Base-by-base conservation (phyloP, 2,113 vertebrate species). In the Ailurus styani region DNA sequence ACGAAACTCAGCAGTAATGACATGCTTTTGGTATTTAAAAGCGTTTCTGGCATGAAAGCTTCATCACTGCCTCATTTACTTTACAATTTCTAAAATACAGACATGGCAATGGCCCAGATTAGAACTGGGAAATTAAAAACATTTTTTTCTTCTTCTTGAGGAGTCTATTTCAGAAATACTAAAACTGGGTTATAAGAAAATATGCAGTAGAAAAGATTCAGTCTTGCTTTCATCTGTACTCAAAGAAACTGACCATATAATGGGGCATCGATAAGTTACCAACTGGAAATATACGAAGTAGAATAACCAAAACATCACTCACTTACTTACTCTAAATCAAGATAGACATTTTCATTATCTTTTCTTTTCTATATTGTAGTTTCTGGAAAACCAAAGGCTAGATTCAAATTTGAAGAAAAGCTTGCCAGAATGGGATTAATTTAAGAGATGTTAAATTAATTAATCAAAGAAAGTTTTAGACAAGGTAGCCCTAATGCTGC, bases 11-110 rank as follows among this genome's bases (percentile, higher is more conserved):
- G 54, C 18, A 82, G 85, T 78, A 96, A 86, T 91, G 57, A 93
- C 64, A 78, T 17, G 42, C 40, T 60, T 90, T 91, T 77, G 85
- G 93, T 96, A 95, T 93, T 88, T 93, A 91, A 95, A 97, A 87
- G 40, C 55, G 13, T 94, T 64, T 93, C 88, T 95, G 72, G 45
- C 84, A 90, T 83, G 79, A 95, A 92, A 95, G 18, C 47, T 94
- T 83, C 50, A 95, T 92, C 55, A 73, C 5, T 64, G 70, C 77
- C 93, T 96, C 84, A 70, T 95, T 96, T 84, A 79, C 27, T 89
- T 91, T 83, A 89, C 52, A 72, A 87, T 87, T 89, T 84, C 42
- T 92, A 83, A 96, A 94, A 77, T 37, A 70, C 23, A 93, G 79
- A 68, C 37, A 91, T 91, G 82, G 52, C 64, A 92, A 77, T 7